Base-by-base conservation (phyloP, 2,113 vertebrate species). In the Rutilus rutilus region DNA sequence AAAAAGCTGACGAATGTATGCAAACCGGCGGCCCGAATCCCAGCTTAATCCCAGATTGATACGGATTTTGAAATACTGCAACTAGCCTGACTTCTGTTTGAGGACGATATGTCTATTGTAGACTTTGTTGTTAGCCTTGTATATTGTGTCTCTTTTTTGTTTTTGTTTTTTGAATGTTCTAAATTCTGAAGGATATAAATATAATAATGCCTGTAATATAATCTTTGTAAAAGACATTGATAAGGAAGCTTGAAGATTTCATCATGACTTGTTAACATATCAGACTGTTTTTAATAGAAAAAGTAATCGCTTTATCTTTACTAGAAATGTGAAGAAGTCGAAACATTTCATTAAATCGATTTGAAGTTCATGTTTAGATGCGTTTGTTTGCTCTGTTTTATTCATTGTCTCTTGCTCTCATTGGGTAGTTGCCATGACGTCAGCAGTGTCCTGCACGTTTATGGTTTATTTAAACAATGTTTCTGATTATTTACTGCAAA, bases 341-440 rank as follows among this genome's bases (percentile, higher is more conserved):
- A 86, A 94, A 94, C 92, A 94, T 94, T 96, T 95, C 92, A 95
- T 94, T 95, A 94, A 95, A 95, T 92, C 86, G 83, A 91, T 93
- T 95, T 94, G 88, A 93, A 94, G 94, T 90, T 86, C 47, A 50
- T 82, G 71, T 83, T 47, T 54, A 78, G 82, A 81, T 86, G 86
- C 84, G 45, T 82, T 50, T 87, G 8, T 0, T 30, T n/a, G 15
- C n/a, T 79, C 74, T 54, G 45, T 83, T 85, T 86, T 78, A 17
- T 50, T 76, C 60, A 60, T 67, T 79, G 54, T 60, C 84, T 88
- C 42, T 10, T 11, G 6, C 15, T 33, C 6, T 57, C 30, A n/a
- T 36, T 36, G 19, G 0, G 4, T 59, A 3, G 4, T 54, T 59
- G 45, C 54, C 54, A 8, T 57, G 54, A 23, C 19, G 7, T 57